Conservation (phyloP, 2,888 invertebrate species). For the Zygogramma bicolorata region DNA sequence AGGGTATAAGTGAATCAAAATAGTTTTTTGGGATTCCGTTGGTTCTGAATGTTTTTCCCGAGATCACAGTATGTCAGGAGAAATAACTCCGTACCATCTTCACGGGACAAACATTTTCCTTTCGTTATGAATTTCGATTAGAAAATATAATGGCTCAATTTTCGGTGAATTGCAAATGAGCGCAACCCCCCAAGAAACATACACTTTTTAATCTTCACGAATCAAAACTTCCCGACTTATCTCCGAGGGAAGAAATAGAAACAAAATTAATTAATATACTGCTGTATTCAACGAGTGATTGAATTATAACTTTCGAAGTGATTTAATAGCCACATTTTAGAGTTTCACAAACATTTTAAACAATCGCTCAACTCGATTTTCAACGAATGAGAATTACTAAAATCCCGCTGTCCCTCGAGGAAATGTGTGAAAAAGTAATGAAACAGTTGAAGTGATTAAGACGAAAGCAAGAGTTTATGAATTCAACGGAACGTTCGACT, state of each 20-base stretch:
- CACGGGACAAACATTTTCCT: not conserved
- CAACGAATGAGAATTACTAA: not conserved
- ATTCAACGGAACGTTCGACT: too few species aligned
- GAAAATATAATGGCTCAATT: not conserved
- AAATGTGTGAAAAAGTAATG: not conserved
- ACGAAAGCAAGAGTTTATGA: too few species aligned
- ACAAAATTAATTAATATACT: constrained; percentile 5
- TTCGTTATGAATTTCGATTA: not conserved
- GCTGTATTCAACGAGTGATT: not conserved
- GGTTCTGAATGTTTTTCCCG: too few species aligned
- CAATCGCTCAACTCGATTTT: not conserved
- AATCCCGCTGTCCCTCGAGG: not conserved
- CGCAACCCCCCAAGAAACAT: not conserved
- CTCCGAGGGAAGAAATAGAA: not conserved
- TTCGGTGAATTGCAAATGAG: not conserved
- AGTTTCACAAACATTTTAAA: constrained; percentile 9
- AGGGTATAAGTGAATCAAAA: too few species aligned
- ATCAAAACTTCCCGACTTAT: constrained; percentile 1
- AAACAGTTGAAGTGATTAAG: not conserved
- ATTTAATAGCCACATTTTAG: constrained; percentile 12
- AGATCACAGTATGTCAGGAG: not conserved
- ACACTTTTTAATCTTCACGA: constrained; percentile 8
- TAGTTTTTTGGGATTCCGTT: too few species aligned
- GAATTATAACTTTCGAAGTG: constrained; percentile 8
- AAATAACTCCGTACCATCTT: not conserved